A percentile compares a stretch with the other conserved stretches of the same genome.
Conservation (phyloP, 2,888 invertebrate species). For the Epiblema foenella region DNA sequence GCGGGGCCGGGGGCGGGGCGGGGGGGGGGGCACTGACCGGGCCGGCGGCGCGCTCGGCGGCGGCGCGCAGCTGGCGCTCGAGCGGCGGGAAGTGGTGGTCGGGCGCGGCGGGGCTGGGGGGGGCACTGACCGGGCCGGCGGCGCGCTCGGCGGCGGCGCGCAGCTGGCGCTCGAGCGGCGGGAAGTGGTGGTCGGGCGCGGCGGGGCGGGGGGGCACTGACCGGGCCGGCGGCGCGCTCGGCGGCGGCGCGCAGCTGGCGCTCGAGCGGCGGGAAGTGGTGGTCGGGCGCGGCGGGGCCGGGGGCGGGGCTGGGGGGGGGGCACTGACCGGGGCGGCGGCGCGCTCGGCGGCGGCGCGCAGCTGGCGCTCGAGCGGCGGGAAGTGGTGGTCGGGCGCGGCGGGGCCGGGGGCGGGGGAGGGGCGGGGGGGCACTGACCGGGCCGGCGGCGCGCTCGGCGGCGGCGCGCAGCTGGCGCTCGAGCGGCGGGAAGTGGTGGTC, state of each 20-base stretch:
- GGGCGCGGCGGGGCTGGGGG: conserved; percentile 85
- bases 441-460: conserved; percentile 84
- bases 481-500: no score
- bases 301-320: conserved; percentile 76
- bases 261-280: conserved; percentile 95
- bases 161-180: conserved; percentile 94
- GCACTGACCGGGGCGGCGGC: conserved; percentile 54
- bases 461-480: conserved; percentile 92
- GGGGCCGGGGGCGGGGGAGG: no score
- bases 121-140: conserved; percentile 63
- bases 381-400: no score
- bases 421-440: conserved; percentile 73
- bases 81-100: conserved; percentile 97
- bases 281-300: conserved; percentile 88
- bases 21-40: conserved; percentile 81
- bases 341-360: conserved; percentile 90
- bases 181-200: no score
- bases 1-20: conserved; percentile 76
- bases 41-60: conserved; percentile 84
- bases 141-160: conserved; percentile 89
- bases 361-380: conserved; percentile 94
- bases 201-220: conserved; percentile 68
- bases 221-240: conserved; percentile 84
- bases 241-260: conserved; percentile 91
- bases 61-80: conserved; percentile 92